A percentile compares a stretch with the other conserved stretches of the same genome.
phyloP scores from a whole-genome alignment of 1,140 invertebrate species.

The Polyergus mexicanus region DNA sequence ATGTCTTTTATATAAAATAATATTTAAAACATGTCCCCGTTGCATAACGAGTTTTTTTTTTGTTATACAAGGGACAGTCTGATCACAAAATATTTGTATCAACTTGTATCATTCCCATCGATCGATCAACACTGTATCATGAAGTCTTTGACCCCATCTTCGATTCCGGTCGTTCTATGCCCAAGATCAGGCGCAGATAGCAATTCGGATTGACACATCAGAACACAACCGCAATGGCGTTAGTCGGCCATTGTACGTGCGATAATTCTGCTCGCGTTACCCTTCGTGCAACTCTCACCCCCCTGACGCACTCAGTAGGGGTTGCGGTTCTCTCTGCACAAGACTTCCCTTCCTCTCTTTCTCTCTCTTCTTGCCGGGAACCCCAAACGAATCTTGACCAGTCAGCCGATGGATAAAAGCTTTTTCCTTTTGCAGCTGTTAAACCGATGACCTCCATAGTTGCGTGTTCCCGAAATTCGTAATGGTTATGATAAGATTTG shows the following conservation, averaged over 20 bases:
- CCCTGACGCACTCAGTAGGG: conserved; percentile 36
- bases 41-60: background rate
- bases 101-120: background rate
- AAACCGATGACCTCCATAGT: conserved; percentile 81
- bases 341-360: background rate
- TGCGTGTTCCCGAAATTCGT: conserved; percentile 29
- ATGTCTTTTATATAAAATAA: background rate
- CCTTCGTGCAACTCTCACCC: conserved; percentile 44
- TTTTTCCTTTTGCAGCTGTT: conserved; percentile 78
- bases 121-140: conserved; percentile 42
- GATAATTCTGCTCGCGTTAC: conserved; percentile 58
- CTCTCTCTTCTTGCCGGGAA: conserved; percentile 6
- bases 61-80: background rate
- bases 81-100: conserved; percentile 19
- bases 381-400: conserved; percentile 60
- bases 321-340: conserved; percentile 36
- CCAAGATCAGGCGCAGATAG: conserved; percentile 20
- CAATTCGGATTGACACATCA: conserved; percentile 44
- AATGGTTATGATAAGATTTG: conserved; percentile 42
- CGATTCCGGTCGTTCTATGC: background rate
- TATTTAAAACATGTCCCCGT: conserved; percentile 16
- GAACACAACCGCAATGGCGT: conserved; percentile 61
- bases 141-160: conserved; percentile 8
- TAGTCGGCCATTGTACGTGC: conserved; percentile 54
- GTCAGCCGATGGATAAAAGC: conserved; percentile 65